These are phyloP conservation scores for Digitonthophagus gazella DNA, from an alignment of 2,888 invertebrate species.

Conservation along the genomic window DNA sequence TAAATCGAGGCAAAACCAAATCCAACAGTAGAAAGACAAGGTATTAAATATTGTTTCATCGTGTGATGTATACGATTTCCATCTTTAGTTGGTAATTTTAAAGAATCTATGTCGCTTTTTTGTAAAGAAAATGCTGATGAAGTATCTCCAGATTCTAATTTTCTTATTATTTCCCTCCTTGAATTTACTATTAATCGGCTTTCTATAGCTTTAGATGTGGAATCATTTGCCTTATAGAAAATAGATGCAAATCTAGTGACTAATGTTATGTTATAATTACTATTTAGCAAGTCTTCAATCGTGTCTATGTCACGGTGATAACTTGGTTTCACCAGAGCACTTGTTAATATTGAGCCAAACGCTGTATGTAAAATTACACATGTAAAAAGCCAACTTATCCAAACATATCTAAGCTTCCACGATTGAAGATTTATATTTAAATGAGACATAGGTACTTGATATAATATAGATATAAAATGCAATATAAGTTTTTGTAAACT, in stretches of 20 bases:
- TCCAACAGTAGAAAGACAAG: not conserved
- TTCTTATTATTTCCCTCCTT: not conserved
- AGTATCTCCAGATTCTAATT: not conserved
- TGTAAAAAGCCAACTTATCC: conserved; percentile 2
- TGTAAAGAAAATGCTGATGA: not conserved
- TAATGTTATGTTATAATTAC: conserved; percentile 6
- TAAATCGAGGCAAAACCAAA: not conserved
- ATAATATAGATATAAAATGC: not conserved
- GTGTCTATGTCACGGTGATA: conserved; percentile 18
- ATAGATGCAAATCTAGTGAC: not conserved
- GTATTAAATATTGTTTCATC: conserved; percentile 7
- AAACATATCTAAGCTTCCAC: not conserved
- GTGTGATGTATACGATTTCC: not conserved
- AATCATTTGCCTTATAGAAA: not conserved
- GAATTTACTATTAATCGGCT: not conserved
- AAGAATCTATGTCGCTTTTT: not conserved
- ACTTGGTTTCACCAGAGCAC: conserved; percentile 11
- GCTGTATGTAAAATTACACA: conserved; percentile 15
- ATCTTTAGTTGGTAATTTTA: not conserved
- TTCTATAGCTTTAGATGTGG: not conserved
- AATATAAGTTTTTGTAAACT: not conserved
- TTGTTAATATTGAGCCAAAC: conserved; percentile 5
- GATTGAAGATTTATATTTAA: not conserved
- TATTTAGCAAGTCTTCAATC: conserved; percentile 11
- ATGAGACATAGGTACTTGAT: not conserved